These are phyloP conservation scores for Frankliniella intonsa DNA, from an alignment of 2,888 invertebrate genomes.

Conservation along the genomic window DNA sequence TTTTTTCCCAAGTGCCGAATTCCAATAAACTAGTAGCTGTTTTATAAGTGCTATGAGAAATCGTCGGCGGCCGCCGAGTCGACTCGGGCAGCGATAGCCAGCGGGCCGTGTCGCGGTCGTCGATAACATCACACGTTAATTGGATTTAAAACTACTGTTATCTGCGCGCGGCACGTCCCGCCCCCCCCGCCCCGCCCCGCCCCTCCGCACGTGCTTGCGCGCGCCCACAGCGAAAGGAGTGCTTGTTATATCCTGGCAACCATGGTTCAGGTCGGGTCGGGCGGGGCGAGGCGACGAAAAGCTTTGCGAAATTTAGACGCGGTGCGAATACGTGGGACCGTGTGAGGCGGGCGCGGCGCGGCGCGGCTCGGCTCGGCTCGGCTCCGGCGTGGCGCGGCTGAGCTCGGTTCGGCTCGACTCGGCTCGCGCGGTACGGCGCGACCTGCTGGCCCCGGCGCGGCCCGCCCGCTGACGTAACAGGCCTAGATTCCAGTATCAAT, in stretches of 20 bases:
- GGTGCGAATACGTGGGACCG: too few species aligned
- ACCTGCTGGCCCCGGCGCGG: background rate
- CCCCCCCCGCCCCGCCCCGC: background rate
- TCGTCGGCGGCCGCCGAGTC: background rate
- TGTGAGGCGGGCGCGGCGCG: too few species aligned
- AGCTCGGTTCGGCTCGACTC: background rate
- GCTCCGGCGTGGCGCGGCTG: background rate
- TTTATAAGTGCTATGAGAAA: background rate
- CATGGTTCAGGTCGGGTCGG: too few species aligned
- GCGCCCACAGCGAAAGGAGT: too few species aligned
- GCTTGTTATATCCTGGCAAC: background rate
- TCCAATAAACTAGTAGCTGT: too few species aligned
- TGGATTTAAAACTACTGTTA: too few species aligned
- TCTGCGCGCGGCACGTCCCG: background rate
- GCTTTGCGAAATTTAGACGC: too few species aligned
- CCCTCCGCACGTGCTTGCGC: background rate
- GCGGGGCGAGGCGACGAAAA: too few species aligned
- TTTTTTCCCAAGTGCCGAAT: too few species aligned
- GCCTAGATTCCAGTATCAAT: constrained; percentile 10
- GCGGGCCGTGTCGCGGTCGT: too few species aligned
- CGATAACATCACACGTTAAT: too few species aligned
- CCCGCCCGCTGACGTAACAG: background rate
- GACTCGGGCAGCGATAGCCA: too few species aligned
- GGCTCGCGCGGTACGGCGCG: background rate
- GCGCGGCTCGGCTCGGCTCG: background rate